Conservation (phyloP, 2,797 vertebrate species). For the Peromyscus nudipes region DNA sequence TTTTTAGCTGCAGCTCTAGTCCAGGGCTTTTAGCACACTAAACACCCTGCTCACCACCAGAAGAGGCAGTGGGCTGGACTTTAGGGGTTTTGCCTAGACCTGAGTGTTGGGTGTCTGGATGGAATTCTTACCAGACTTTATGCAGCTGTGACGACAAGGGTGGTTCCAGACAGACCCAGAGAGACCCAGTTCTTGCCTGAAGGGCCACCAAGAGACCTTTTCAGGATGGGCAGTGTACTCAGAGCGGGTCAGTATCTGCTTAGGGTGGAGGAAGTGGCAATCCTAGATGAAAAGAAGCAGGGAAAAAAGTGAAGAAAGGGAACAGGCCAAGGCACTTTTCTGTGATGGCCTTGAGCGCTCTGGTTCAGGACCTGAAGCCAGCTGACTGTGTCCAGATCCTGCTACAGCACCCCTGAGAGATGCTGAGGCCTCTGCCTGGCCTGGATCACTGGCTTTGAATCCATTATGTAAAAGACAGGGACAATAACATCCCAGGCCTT, state of each 20-base stretch:
- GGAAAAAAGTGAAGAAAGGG: background rate
- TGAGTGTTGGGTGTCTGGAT: background rate
- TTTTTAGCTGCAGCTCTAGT: constrained; percentile 78
- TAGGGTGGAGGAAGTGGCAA: background rate
- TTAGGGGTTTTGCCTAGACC: constrained; percentile 29
- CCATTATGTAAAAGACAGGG: background rate
- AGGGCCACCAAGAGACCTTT: constrained; percentile 24
- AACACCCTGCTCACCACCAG: background rate
- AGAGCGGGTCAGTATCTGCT: background rate
- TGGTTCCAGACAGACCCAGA: constrained; percentile 33
- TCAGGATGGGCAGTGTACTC: background rate
- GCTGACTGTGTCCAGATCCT: background rate
- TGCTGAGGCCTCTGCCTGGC: background rate
- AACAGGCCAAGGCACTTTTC: background rate
- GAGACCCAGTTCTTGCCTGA: background rate
- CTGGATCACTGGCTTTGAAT: background rate
- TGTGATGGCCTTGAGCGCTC: background rate
- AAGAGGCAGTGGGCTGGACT: background rate
- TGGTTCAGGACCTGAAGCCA: background rate
- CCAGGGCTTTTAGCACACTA: constrained; percentile 55
- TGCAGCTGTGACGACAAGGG: constrained; percentile 44
- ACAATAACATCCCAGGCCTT: background rate
- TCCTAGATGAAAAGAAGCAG: background rate
- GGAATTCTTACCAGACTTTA: constrained; percentile 29
- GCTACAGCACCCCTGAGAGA: background rate